A percentile compares a stretch with the other conserved stretches of the same genome.
phyloP scores from a whole-genome alignment of 2,888 invertebrate genomes.

The Temnothorax ravouxi region DNA sequence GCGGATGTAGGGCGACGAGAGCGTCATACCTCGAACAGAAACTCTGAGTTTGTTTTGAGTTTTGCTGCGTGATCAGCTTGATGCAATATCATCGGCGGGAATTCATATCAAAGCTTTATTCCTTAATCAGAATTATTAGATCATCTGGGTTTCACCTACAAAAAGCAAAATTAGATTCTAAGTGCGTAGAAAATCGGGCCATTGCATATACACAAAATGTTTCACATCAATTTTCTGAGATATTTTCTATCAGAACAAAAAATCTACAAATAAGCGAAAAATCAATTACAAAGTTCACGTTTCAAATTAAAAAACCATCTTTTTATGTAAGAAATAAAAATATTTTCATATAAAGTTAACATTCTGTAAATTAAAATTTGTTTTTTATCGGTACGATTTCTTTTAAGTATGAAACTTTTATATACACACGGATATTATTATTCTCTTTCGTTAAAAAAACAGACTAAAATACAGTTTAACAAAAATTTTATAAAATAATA shows the following conservation, averaged over 20 bases:
- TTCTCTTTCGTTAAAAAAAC: not conserved
- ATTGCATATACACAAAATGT: not conserved
- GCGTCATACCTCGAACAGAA: slow-evolving; percentile 17
- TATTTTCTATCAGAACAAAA: not conserved
- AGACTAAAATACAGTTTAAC: not conserved
- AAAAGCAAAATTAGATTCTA: not conserved
- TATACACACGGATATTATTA: not conserved
- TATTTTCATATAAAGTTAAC: not conserved
- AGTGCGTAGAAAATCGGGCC: not conserved
- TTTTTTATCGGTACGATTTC: not conserved
- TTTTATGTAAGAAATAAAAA: not conserved
- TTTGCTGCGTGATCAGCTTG: slow-evolving; percentile 5
- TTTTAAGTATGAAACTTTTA: slow-evolving; percentile 6
- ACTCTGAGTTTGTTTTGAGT: slow-evolving; percentile 23
- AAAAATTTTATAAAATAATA: not conserved
- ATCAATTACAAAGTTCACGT: not conserved
- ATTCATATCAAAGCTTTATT: slow-evolving; percentile 14
- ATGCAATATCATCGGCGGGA: slow-evolving; percentile 21
- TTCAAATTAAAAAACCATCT: not conserved
- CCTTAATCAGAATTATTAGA: not conserved
- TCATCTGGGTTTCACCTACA: not conserved
- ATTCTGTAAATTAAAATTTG: not conserved
- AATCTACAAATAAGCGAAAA: not conserved
- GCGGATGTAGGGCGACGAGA: slow-evolving; percentile 4
- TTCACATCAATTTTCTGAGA: not conserved